Percentiles rank a stretch among this genome's conserved stretches.
These are phyloP conservation scores for Lasioglossum marginatum DNA, from an alignment of 2,888 invertebrate species.

Conservation along the genomic window DNA sequence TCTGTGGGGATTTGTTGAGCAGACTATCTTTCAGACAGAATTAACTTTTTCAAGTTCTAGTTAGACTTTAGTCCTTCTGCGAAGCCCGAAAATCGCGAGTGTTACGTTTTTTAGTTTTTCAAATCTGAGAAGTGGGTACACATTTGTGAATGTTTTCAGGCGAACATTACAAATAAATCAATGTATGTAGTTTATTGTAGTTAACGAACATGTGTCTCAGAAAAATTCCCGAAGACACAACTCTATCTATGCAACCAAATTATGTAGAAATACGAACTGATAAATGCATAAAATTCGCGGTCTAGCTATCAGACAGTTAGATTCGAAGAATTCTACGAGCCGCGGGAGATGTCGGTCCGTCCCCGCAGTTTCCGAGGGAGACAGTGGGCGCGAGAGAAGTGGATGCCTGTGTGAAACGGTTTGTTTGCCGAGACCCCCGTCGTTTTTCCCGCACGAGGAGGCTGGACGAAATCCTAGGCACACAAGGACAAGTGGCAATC, in stretches of 20 bases:
- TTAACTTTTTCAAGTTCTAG: too few relatives aligned
- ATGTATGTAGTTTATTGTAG: not conserved
- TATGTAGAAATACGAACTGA: not conserved
- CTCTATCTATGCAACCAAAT: too few relatives aligned
- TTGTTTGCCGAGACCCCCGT: constrained; percentile 67
- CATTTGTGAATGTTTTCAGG: not conserved
- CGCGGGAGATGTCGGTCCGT: not conserved
- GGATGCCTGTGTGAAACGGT: not conserved
- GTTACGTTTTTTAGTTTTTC: too few relatives aligned
- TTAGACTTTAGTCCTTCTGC: too few relatives aligned
- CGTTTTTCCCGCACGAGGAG: constrained; percentile 64
- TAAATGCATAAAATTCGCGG: not conserved
- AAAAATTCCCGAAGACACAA: too few relatives aligned
- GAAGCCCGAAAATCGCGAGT: too few relatives aligned
- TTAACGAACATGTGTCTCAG: not conserved
- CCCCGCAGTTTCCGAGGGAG: constrained; percentile 1
- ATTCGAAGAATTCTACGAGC: not conserved
- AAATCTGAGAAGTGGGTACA: not conserved
- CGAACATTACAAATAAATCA: not conserved
- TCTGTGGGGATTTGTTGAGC: too few relatives aligned
- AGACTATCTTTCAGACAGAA: too few relatives aligned
- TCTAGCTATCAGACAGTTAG: not conserved
- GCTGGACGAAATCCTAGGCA: constrained; percentile 74
- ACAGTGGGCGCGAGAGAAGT: constrained; percentile 9
- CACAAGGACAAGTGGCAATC: constrained; percentile 74